These are phyloP conservation scores for Nephrocerus scutellatus DNA, from an alignment of 2,888 invertebrate species.

Conservation along the genomic window DNA sequence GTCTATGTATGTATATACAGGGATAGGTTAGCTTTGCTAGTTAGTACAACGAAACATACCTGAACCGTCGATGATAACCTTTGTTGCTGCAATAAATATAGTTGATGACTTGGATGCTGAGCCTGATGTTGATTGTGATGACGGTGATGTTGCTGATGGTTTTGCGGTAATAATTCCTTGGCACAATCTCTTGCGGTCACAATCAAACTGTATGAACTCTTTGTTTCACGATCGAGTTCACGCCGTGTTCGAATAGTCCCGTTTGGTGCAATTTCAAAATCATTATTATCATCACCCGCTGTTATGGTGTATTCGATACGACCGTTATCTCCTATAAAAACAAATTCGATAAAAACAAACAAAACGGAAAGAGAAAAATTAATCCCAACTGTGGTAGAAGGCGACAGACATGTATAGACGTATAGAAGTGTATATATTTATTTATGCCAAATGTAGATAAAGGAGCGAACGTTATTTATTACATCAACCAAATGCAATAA, in stretches of 20 bases:
- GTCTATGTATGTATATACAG: no score
- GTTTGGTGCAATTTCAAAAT: conserved; percentile 74
- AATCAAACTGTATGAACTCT: conserved; percentile 73
- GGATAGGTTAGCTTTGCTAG: no score
- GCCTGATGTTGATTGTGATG: conserved; percentile 29
- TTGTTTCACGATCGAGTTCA: conserved; percentile 74
- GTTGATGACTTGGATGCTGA: conserved; percentile 31
- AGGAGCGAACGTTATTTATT: no score
- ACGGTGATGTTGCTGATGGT: no score
- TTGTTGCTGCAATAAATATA: conserved; percentile 50
- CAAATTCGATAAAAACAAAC: conserved; percentile 2
- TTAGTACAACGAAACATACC: conserved; percentile 52
- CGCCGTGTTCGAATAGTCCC: conserved; percentile 76
- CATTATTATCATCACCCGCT: conserved; percentile 70
- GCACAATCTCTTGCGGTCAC: conserved; percentile 84
- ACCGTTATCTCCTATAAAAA: conserved; percentile 70
- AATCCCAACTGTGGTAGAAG: no score
- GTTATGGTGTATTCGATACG: conserved; percentile 73
- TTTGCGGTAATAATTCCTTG: conserved; percentile 54
- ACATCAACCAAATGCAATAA: no score
- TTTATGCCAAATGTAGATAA: no score
- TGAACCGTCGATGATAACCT: conserved; percentile 79
- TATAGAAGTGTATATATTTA: no score
- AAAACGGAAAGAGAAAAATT: conserved; percentile 21
- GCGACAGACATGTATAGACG: no score